These are phyloP conservation scores for Lota lota DNA, from an alignment of 2,113 vertebrate genomes.

Conservation along the genomic window DNA sequence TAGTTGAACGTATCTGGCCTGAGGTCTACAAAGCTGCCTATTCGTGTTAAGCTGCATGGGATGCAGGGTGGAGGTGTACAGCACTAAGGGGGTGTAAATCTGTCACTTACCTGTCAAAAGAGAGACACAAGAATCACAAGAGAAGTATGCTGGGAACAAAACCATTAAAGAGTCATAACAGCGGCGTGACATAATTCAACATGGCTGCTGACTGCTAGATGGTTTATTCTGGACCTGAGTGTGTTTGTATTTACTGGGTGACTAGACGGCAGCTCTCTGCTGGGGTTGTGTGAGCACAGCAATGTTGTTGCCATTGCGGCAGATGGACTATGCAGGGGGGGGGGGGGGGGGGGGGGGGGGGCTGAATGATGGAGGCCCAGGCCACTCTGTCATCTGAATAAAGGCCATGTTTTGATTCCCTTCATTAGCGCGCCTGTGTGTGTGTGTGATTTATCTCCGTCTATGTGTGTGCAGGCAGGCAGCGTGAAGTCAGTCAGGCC, in stretches of 20 bases:
- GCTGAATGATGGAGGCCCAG: conserved; percentile 34
- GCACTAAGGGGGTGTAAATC: no score
- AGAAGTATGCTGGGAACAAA: no score
- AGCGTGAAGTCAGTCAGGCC: no score
- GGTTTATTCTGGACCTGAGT: conserved; percentile 17
- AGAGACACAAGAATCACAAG: no score
- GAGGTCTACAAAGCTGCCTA: no score
- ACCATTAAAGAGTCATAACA: background rate
- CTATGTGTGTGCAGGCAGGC: background rate
- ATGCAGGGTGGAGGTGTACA: no score
- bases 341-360: background rate
- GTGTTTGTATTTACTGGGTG: conserved; percentile 50
- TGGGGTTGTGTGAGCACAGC: conserved; percentile 48
- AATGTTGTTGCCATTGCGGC: conserved; percentile 55
- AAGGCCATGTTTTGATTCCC: conserved; percentile 55
- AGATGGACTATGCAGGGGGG: conserved; percentile 48
- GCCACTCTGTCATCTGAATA: conserved; percentile 50
- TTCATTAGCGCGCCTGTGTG: conserved; percentile 46
- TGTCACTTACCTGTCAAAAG: no score
- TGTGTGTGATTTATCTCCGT: background rate
- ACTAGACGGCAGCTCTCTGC: conserved; percentile 16
- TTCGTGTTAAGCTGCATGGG: no score
- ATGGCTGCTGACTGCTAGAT: conserved; percentile 48
- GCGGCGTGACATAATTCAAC: conserved; percentile 42
- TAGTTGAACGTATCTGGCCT: no score